Evolutionary conservation across 2,113 vertebrate genomes (phyloP).

Genomic region (Pantherophis guttatus): DNA sequence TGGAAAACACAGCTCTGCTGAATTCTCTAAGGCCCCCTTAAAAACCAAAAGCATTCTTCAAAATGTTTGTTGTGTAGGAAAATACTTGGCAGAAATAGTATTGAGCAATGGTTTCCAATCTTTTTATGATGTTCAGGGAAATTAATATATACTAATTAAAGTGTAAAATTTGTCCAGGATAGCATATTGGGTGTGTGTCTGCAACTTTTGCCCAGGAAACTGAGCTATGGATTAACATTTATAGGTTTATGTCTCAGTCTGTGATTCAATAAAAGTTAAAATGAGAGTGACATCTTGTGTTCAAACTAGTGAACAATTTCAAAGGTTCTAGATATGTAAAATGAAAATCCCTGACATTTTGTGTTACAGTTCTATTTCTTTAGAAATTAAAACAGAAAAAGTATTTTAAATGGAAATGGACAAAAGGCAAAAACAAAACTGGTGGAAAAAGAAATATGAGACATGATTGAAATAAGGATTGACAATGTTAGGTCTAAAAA

Average conservation of each 20-base stretch:
- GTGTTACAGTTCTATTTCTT: background rate
- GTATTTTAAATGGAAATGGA: background rate
- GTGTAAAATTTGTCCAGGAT: background rate
- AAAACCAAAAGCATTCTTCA: background rate
- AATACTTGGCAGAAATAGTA: background rate
- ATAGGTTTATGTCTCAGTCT: background rate
- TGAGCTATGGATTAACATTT: background rate
- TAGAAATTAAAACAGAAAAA: background rate
- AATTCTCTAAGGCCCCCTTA: background rate
- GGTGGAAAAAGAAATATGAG: background rate
- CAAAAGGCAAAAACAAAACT: background rate
- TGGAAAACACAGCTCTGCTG: background rate
- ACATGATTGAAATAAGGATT: background rate
- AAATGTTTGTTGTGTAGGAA: background rate
- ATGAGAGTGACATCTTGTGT: slow-evolving; percentile 22
- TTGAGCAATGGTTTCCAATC: background rate
- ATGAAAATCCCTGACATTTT: background rate
- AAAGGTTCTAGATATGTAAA: background rate
- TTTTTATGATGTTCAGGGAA: background rate
- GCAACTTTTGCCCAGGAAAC: background rate
- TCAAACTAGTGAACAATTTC: background rate
- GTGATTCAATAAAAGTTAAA: background rate
- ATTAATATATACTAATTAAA: background rate
- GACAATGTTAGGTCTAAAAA: background rate
- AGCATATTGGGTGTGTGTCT: background rate